Conservation (phyloP, 2,797 vertebrate genomes). For the Coccyzus lansbergi region DNA sequence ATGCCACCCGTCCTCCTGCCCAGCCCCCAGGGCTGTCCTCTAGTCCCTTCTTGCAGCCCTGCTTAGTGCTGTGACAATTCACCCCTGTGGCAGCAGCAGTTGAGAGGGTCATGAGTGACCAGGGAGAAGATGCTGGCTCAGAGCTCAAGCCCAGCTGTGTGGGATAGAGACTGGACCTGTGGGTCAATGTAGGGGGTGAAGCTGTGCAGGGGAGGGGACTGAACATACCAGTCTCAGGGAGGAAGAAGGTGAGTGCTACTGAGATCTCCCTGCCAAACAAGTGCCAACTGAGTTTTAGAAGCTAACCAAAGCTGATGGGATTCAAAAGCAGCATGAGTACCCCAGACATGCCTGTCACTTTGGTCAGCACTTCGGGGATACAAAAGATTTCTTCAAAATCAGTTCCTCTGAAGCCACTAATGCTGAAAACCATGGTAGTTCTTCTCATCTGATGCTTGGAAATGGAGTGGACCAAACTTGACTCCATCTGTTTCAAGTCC, state of each 20-base stretch:
- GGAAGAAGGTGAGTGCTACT: not conserved
- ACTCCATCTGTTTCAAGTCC: not conserved
- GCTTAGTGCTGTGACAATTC: not conserved
- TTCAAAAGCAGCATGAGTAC: not conserved
- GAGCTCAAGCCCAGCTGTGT: not conserved
- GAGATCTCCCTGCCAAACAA: not conserved
- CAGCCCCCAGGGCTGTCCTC: not conserved
- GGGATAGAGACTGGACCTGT: not conserved
- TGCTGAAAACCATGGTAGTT: not conserved
- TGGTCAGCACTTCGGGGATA: not conserved
- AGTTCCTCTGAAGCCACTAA: not conserved
- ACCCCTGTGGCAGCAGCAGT: not conserved
- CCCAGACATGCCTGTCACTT: not conserved
- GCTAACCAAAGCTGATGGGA: fast-evolving
- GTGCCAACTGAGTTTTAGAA: not conserved
- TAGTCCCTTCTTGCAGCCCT: not conserved
- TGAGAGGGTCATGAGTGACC: not conserved
- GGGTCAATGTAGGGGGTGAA: not conserved
- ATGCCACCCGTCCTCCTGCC: no score
- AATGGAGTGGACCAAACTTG: not conserved
- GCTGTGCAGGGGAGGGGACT: not conserved
- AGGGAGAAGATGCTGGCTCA: not conserved
- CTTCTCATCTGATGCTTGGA: not conserved
- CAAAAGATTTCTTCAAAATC: not conserved
- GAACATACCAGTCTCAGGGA: not conserved